Evolutionary conservation across 2,797 vertebrate species (phyloP).

Genomic region (Tolypeutes matacus): DNA sequence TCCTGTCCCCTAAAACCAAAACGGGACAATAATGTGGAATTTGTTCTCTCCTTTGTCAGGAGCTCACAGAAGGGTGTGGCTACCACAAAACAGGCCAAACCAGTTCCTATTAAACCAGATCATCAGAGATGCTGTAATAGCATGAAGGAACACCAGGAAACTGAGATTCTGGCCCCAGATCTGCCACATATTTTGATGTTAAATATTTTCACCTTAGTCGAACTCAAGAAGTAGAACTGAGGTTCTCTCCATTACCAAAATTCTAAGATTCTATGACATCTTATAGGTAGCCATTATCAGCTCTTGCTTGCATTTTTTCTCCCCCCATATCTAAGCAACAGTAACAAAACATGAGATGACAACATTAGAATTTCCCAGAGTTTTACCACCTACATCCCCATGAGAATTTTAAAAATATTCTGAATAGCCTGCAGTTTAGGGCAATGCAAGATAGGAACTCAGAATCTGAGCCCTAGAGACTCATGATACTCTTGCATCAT

Average conservation of each 20-base stretch:
- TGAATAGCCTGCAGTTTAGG: neutral
- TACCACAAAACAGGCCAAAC: conserved; percentile 57
- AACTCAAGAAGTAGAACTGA: neutral
- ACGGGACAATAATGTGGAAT: conserved; percentile 49
- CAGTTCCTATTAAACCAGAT: conserved; percentile 61
- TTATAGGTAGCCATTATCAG: neutral
- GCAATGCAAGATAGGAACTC: neutral
- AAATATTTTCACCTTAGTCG: conserved; percentile 48
- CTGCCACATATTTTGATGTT: conserved; percentile 11
- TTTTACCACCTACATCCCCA: neutral
- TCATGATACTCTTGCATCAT: neutral
- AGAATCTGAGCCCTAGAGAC: neutral
- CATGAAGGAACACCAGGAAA: conserved; percentile 43
- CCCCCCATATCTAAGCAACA: neutral
- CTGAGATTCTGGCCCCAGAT: neutral
- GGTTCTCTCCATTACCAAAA: neutral
- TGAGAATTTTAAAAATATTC: conserved; percentile 54
- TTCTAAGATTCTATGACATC: conserved; percentile 30
- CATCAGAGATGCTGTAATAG: conserved; percentile 27
- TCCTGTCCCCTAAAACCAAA: conserved; percentile 48
- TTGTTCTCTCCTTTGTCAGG: conserved; percentile 50
- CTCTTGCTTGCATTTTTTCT: neutral
- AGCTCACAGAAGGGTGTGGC: conserved; percentile 36
- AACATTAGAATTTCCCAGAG: conserved; percentile 19
- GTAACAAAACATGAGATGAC: conserved; percentile 57